Base-by-base conservation (phyloP, 1,140 invertebrate genomes). In the Asbolus verrucosus region DNA sequence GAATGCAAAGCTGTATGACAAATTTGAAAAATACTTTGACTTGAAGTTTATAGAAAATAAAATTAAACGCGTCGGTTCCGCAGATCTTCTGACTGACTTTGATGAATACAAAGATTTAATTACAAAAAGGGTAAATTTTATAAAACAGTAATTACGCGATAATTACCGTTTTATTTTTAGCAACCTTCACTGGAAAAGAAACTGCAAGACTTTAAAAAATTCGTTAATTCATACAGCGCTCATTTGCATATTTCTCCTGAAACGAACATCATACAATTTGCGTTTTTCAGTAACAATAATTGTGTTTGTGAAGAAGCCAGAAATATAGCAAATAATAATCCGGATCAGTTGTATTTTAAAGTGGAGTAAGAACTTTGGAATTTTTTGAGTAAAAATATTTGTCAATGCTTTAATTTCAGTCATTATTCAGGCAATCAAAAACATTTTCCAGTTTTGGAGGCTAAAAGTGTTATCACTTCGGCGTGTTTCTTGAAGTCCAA, bases 11-110 rank as follows among this genome's bases (percentile, higher is more conserved):
- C 43, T 73, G 6, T 71, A 54, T 59, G 46, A 74, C 18, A 65
- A 78, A 38, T 82, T 84, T 65, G 65, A 72, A 1, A 67, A 83
- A 4, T 83, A 77, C 71, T 73, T 82, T 16, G 74, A 83, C 71
- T 69, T 84, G 6, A 67, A 70, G 33, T 84, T 83, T 68, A 67
- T 83, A 16, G 77, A 76, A 36, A 76, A 80, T 18, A 83, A 83
- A 75, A 65, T 84, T 6, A 69, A 73, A 62, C 54, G 75, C 0
- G 77, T 76, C 4, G 80, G 81, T 38, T 78, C 77, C 6, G 76
- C 72, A n/a, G 81, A 83, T 73, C 36, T 83, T 6, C 62, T 83
- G 6, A 67, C 71, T 6, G 83, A 84, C 76, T 81, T 78, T 71
- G 43, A 75, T 21, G 76, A 75, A 14, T 84, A 82, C 71, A 38